These are phyloP conservation scores for Melanerpes formicivorus DNA, from an alignment of 2,113 vertebrate genomes.

Conservation along the genomic window DNA sequence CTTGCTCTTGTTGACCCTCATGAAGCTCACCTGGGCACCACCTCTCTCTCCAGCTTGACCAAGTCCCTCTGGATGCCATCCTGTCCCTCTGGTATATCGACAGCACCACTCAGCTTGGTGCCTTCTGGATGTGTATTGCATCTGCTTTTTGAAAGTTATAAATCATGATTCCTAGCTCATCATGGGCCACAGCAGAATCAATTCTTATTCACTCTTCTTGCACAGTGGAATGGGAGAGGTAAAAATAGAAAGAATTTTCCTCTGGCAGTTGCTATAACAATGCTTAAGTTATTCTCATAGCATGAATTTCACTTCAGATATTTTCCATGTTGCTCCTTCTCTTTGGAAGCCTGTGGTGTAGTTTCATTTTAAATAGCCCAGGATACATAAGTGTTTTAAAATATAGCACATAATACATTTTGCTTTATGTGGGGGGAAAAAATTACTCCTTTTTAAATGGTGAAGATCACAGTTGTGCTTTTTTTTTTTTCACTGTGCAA, in stretches of 20 bases:
- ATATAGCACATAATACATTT: not conserved
- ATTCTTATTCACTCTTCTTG: not conserved
- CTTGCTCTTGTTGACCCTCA: too few relatives aligned
- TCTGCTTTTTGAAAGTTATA: not conserved
- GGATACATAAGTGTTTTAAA: not conserved
- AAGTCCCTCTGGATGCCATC: too few relatives aligned
- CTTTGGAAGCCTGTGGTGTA: not conserved
- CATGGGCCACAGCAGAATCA: not conserved
- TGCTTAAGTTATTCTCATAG: not conserved
- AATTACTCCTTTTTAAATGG: not conserved
- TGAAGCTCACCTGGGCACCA: too few relatives aligned
- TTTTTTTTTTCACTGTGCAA: not conserved
- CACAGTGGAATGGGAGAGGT: not conserved
- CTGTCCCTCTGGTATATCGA: too few relatives aligned
- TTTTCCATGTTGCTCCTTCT: constrained; percentile 10
- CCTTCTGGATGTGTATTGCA: not conserved
- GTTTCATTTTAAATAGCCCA: constrained; percentile 1
- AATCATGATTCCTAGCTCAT: not conserved
- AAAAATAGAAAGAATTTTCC: not conserved
- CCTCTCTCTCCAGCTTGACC: too few relatives aligned
- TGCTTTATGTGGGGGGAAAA: not conserved
- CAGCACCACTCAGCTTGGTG: too few relatives aligned
- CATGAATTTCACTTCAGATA: not conserved
- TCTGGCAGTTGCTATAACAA: not conserved
- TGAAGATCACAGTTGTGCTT: not conserved